Evolutionary conservation across 2,797 vertebrate species (phyloP), one percentile per base, ranked within the genome.

Genomic region (Echiichthys vipera): DNA sequence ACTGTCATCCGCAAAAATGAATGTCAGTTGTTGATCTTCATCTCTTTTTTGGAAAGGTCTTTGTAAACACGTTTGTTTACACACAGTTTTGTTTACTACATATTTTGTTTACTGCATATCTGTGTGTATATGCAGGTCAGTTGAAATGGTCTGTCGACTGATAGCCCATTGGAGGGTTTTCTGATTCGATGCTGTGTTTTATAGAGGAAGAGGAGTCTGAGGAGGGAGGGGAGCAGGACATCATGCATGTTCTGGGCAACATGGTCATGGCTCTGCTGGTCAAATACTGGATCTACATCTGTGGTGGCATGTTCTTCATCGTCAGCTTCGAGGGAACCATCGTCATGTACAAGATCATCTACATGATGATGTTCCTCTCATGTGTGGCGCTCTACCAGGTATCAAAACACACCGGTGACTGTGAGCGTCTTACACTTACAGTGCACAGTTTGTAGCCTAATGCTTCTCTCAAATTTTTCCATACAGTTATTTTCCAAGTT

Each of bases 321-420:
- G 98, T 99, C 93, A 99, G 97, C 95, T 99, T 99, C 45, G 97
- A 99, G 89, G 98, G 98, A 47, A 94, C 91, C 81, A 97, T 97
- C 5, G 98, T 97, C 91, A 96, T 99, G 95, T 99, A 99, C 94
- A 99, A 99, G 94, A 99, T 99, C 92, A 96, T 99, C 95, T 99
- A 99, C 92, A 99, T 99, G 98, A 96, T 99, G 95, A 94, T 99
- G 79, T 97, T 99, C 84, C 96, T 99, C 55, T 97, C 96, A 92
- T 98, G 96, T 34, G 97, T 99, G 87, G 97, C 96, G 7, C 91
- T 99, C 32, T 99, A 99, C 87, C 98, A 99, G 98, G 98, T 99
- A 89, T 40, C 1, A 18, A 66, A 62, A 71, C 42, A 69, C 55
- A 27, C 6, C 13, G n/a, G 24, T 14, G 29, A 42, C 11, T 27